Base-by-base conservation (phyloP, 2,113 vertebrate genomes). In the Gymnogyps californianus region DNA sequence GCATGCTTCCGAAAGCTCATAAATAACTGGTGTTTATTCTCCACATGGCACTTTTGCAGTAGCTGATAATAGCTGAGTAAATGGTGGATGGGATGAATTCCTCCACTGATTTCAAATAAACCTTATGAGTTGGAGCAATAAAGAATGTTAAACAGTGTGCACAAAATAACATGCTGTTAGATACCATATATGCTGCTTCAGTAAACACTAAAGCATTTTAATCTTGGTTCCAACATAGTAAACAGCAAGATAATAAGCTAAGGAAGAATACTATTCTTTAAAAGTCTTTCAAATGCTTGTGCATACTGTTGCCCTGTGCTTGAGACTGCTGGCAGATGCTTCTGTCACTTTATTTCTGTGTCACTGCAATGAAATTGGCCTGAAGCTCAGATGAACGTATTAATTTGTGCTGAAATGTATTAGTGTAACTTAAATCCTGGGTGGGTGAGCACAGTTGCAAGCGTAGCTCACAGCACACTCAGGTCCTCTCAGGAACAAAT, bases 71-170 rank as follows among this genome's bases (percentile, higher is more conserved):
- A 94, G 96, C 94, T 74, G 92, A 92, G 95, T 97, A 97, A 98
- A 98, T 93, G 96, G 95, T 84, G 79, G 96, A 95, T 95, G 77
- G 94, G 95, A 93, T 93, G 98, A 93, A 94, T 98, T 90, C 96
- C 87, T 97, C 92, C 52, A 97, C 94, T 93, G 96, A 85, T 97
- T 98, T 98, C 94, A 97, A 98, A 97, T 98, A 98, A 98, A 96
- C 90, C 83, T 96, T 66, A 89, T 82, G 59, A 95, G 81, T 76
- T 25, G 66, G 82, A 97, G 97, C 92, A 81, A 47, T 98, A 98
- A 98, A 98, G 96, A 97, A 96, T 91, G 79, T 87, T 97, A 96
- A 97, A 96, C 89, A 98, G 97, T 38, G 78, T 97, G 97, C 90
- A 91, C 94, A 96, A 93, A 97, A 97, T 97, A 97, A 97, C 93